Evolutionary conservation across 2,888 invertebrate species (phyloP).

Genomic region (Petrophora chlorosata): DNA sequence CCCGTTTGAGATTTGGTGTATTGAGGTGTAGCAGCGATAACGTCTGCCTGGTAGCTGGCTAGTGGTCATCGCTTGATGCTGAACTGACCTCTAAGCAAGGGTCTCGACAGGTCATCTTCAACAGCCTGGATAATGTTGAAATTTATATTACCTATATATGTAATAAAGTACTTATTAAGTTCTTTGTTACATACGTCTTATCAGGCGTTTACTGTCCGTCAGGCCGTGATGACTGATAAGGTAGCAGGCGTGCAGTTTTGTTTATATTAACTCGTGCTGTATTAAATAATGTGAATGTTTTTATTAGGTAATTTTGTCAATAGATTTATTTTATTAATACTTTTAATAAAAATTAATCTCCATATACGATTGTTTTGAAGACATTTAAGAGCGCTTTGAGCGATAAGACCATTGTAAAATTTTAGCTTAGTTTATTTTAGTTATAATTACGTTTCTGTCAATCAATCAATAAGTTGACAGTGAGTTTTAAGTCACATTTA

Average conservation of each 20-base stretch:
- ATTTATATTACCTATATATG: neutral
- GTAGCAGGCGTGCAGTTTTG: slow-evolving; percentile 21
- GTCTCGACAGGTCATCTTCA: neutral
- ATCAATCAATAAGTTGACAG: no score
- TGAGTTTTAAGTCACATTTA: no score
- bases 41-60: slow-evolving; percentile 48
- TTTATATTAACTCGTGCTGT: neutral
- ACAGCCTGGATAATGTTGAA: neutral
- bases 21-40: slow-evolving; percentile 60
- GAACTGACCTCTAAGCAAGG: slow-evolving; percentile 54
- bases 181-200: slow-evolving; percentile 20
- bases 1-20: slow-evolving; percentile 70
- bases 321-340: no score
- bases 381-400: no score
- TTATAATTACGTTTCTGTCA: no score
- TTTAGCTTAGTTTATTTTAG: no score
- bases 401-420: no score
- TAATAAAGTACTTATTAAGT: neutral
- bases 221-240: slow-evolving; percentile 33
- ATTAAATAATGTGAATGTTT: no score
- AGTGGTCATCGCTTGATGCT: slow-evolving; percentile 49
- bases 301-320: no score
- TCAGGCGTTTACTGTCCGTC: slow-evolving; percentile 16
- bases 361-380: no score
- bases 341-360: no score